Conservation (phyloP, 2,797 vertebrate genomes). For the Graptemys geographica region DNA sequence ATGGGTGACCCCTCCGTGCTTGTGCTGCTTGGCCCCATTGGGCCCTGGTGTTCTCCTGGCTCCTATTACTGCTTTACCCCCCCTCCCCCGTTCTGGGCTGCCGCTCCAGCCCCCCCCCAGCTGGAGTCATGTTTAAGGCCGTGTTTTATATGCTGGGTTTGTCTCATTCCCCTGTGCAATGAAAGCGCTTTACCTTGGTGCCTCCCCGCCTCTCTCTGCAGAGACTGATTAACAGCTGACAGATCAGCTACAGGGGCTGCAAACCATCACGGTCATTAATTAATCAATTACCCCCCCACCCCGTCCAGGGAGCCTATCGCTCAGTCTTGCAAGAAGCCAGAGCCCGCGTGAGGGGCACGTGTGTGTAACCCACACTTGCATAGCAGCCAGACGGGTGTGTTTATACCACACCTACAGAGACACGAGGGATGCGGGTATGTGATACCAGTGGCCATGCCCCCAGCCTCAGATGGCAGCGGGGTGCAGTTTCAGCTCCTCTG, state of each 20-base stretch:
- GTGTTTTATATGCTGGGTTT: slow-evolving; percentile 63
- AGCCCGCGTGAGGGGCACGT: neutral
- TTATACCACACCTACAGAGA: neutral
- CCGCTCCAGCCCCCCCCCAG: neutral
- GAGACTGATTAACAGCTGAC: slow-evolving; percentile 70
- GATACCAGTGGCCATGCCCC: too few relatives aligned
- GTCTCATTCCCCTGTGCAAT: slow-evolving; percentile 52
- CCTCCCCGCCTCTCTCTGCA: slow-evolving; percentile 41
- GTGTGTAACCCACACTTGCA: neutral
- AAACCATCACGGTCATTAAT: slow-evolving; percentile 60
- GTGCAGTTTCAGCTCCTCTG: accelerated
- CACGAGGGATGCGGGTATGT: too few relatives aligned
- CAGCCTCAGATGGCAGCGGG: accelerated
- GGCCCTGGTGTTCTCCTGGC: neutral
- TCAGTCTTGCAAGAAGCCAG: neutral
- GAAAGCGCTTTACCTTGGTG: slow-evolving; percentile 59
- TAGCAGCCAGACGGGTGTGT: neutral
- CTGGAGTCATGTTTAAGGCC: slow-evolving; percentile 43
- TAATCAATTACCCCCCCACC: slow-evolving; percentile 58
- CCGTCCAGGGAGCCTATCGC: neutral
- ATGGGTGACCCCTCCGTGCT: neutral
- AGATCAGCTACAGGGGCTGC: slow-evolving; percentile 63
- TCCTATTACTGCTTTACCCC: neutral
- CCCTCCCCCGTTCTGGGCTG: neutral
- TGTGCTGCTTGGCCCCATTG: neutral